phyloP scores from a whole-genome alignment of 92 coral and sea anemone species.

The Bergia sp. region DNA sequence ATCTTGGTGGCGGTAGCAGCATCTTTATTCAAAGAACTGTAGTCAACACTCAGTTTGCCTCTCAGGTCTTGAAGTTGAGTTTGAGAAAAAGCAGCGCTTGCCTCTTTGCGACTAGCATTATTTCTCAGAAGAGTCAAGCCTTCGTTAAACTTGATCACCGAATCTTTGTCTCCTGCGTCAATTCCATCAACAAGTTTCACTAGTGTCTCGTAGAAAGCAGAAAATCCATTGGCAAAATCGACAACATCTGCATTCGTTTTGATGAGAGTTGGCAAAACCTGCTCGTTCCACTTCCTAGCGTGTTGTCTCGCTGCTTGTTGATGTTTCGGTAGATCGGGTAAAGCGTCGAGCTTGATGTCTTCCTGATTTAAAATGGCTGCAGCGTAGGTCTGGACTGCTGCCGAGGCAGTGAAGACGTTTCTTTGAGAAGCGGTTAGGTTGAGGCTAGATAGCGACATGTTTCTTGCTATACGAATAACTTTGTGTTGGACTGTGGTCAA shows the following conservation, averaged over 20 bases:
- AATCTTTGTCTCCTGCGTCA: constrained; percentile 23
- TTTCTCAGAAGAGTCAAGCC: constrained; percentile 50
- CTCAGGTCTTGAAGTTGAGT: not conserved
- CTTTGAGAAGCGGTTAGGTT: constrained; percentile 20
- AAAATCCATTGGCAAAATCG: constrained; percentile 50
- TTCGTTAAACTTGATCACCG: constrained; percentile 29
- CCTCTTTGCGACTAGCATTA: constrained; percentile 30
- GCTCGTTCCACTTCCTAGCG: constrained; percentile 37
- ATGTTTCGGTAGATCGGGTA: constrained; percentile 43
- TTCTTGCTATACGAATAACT: not conserved
- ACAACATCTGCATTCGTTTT: constrained; percentile 47
- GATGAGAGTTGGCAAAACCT: constrained; percentile 44
- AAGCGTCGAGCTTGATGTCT: constrained; percentile 44
- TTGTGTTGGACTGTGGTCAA: not conserved
- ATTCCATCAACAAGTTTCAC: constrained; percentile 32
- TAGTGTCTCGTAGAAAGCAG: constrained; percentile 33
- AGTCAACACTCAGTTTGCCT: not conserved
- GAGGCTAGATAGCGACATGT: constrained; percentile 31
- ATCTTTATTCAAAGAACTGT: not conserved
- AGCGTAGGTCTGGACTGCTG: constrained; percentile 49
- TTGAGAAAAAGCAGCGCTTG: not conserved
- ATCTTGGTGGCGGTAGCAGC: not conserved
- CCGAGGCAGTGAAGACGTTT: constrained; percentile 38
- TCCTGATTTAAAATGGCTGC: constrained; percentile 45
- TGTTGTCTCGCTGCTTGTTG: constrained; percentile 48